phyloP scores from a whole-genome alignment of 2,113 vertebrate species.

The Megalops atlanticus region DNA sequence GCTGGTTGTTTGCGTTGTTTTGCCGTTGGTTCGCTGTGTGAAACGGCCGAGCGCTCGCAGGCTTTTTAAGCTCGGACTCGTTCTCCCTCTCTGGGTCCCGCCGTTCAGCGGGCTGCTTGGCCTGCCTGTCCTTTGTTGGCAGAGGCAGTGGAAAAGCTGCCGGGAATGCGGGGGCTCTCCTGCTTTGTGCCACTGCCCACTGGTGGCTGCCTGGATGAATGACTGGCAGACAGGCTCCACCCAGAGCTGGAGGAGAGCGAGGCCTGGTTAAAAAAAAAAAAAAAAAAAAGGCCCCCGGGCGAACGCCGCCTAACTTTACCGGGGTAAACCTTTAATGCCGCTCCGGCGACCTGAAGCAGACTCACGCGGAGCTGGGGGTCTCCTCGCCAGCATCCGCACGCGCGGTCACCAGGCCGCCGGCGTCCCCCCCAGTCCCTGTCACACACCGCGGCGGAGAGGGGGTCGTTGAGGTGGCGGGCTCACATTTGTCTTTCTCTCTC shows the following conservation, averaged over 20 bases:
- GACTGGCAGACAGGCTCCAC: slow-evolving; percentile 55
- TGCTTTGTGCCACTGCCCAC: slow-evolving; percentile 77
- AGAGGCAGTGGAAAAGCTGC: slow-evolving; percentile 25
- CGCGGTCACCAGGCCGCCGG: slow-evolving; percentile 19
- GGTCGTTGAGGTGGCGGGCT: slow-evolving; percentile 10
- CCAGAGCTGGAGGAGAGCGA: neutral
- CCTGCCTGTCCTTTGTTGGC: slow-evolving; percentile 9
- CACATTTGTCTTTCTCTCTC: slow-evolving; percentile 23
- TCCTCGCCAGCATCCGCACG: slow-evolving; percentile 22
- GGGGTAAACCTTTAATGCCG: slow-evolving; percentile 29
- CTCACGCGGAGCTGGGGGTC: slow-evolving; percentile 16
- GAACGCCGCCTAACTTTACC: slow-evolving; percentile 14
- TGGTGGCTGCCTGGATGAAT: slow-evolving; percentile 71
- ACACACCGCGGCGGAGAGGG: slow-evolving; percentile 10
- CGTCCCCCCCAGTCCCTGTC: slow-evolving; percentile 12
- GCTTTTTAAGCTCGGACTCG: no score
- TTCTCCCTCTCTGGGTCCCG: neutral
- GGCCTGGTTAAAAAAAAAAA: no score
- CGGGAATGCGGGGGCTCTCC: slow-evolving; percentile 42
- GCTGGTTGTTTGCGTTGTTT: no score
- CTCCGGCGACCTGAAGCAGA: slow-evolving; percentile 26
- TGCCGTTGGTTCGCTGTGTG: no score
- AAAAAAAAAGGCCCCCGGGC: slow-evolving; percentile 8
- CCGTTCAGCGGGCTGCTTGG: slow-evolving; percentile 9
- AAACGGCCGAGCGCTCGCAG: no score